Base-by-base conservation (phyloP, 2,888 invertebrate genomes). In the Phortica magna region DNA sequence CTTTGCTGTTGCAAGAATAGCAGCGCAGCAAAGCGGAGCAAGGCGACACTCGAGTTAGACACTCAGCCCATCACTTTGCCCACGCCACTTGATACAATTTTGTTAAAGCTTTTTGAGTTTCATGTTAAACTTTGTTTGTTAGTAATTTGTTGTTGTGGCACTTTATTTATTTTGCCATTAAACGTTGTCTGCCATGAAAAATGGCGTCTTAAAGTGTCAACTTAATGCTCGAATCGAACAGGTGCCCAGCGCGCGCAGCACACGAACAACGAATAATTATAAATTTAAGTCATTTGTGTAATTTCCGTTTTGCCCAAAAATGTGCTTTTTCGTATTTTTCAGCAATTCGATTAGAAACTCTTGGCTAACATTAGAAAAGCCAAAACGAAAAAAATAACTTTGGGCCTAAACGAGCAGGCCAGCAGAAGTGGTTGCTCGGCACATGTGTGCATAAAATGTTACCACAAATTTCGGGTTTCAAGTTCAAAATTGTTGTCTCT, bases 161-260 rank as follows among this genome's bases (percentile, higher is more conserved):
- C 48, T 9, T 41, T 43, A 7, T 12, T 12, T 12, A 41, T 57
- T 53, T 71, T 71, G 19, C 19, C 12, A 12, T 61, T 73, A 12
- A 73, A 65, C 41, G 17, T 53, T 73, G 19, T 41, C 43, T 55
- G 9, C 7, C 61, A 81, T 48, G 74, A 87, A 89, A 89, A 88
- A 88, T 87, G 88, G 87, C 88, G 84, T 84, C 86, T 90, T 90
- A 91, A 91, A 91, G 90, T 84, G 89, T 87, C 87, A 88, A 90
- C 83, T 88, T 88, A 88, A 88, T 89, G 91, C 90, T 90, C 84
- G 85, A 80, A 76, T 39, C 79, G 80, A 89, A 83, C 89, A 91
- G 91, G 90, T 82, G 81, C 79, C 14, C 90, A 91, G 90, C 78
- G 75, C 17, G 76, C 41, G 80, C 53, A 39, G 31, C 61, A 14